These are phyloP conservation scores for Etia nguti DNA, from an alignment of 2,113 vertebrate species.

Conservation along the genomic window DNA sequence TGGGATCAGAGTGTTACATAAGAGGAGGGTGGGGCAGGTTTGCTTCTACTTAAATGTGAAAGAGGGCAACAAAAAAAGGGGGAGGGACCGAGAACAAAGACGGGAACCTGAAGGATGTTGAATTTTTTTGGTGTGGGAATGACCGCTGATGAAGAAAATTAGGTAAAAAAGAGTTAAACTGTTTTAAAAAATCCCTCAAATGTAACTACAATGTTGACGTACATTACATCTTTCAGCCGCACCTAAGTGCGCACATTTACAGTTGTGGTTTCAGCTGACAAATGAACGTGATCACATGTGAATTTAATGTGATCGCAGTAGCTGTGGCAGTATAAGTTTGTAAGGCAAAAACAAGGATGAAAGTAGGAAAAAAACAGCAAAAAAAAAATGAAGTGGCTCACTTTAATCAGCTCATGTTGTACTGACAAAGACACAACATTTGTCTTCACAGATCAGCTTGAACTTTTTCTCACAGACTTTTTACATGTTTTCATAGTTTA, in stretches of 20 bases:
- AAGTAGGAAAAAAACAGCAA: not conserved
- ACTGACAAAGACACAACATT: not conserved
- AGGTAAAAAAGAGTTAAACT: not conserved
- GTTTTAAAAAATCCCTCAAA: not conserved
- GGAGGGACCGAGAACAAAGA: not conserved
- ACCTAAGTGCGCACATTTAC: not conserved
- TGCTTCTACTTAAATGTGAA: conserved; percentile 44
- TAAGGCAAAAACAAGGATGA: not conserved
- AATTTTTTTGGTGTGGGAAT: not conserved
- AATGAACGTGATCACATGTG: not conserved
- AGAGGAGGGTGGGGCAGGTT: conserved; percentile 38
- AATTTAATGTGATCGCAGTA: not conserved
- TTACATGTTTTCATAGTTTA: not conserved
- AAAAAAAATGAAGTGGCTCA: not conserved
- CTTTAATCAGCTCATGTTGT: not conserved
- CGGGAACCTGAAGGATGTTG: not conserved
- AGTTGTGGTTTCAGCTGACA: not conserved
- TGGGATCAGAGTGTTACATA: conserved; percentile 36
- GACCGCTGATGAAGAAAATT: not conserved
- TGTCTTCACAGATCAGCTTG: not conserved
- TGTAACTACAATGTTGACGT: not conserved
- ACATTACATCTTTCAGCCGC: not conserved
- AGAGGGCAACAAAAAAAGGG: conserved; percentile 18
- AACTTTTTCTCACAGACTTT: not conserved
- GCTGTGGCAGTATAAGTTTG: not conserved